A percentile compares a stretch with the other conserved stretches of the same genome.
These are phyloP conservation scores for Cyprinodon variegatus DNA, from an alignment of 2,113 vertebrate species.

Conservation along the genomic window DNA sequence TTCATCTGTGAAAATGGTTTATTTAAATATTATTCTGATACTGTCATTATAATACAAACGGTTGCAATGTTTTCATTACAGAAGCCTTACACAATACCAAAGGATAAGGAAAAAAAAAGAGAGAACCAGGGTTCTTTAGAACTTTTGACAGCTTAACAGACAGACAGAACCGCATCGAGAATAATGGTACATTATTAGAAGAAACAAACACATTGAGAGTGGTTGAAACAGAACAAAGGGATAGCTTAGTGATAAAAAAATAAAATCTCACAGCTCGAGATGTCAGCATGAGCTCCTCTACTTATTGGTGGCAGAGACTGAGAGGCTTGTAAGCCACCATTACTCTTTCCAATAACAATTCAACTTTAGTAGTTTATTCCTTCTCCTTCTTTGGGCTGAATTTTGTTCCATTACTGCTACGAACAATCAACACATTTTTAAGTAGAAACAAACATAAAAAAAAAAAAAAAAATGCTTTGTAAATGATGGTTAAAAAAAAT, in stretches of 20 bases:
- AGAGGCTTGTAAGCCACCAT: background rate
- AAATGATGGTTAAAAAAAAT: no score
- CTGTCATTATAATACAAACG: conserved; percentile 74
- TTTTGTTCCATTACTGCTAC: no score
- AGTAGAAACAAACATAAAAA: no score
- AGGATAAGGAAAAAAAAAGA: conserved; percentile 26
- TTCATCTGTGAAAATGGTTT: conserved; percentile 78
- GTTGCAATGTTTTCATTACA: conserved; percentile 72
- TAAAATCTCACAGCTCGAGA: background rate
- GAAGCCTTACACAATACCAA: conserved; percentile 72
- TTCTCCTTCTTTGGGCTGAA: background rate
- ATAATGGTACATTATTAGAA: conserved; percentile 60
- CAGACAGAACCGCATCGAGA: conserved; percentile 68
- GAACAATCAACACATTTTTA: no score
- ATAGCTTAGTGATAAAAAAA: conserved; percentile 25
- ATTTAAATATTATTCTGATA: conserved; percentile 74
- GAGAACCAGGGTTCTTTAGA: conserved; percentile 58
- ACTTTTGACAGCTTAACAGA: conserved; percentile 66
- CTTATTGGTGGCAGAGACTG: conserved; percentile 32
- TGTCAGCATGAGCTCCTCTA: conserved; percentile 17
- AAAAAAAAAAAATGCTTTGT: no score
- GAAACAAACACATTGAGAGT: conserved; percentile 67
- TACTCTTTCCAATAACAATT: background rate
- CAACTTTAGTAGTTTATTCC: background rate
- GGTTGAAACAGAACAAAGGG: conserved; percentile 43